Evolutionary conservation across 2,888 invertebrate species (phyloP).

Genomic region (Alcis repandata): DNA sequence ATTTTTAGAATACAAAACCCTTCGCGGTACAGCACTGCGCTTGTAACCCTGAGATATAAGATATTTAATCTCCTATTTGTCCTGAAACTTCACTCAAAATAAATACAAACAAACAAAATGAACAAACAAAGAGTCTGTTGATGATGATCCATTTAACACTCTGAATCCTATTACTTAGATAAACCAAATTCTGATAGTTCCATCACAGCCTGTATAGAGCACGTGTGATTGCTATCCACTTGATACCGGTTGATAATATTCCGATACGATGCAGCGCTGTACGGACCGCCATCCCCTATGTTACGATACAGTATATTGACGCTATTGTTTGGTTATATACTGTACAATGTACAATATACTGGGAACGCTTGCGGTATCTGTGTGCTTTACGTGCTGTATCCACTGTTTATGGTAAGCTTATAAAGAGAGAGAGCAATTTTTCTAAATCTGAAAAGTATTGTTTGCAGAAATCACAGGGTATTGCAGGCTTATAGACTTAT

Average conservation of each 20-base stretch:
- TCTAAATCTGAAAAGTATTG: no score
- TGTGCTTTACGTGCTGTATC: background rate
- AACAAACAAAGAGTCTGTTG: no score
- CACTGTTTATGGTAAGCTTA: no score
- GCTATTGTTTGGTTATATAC: conserved; percentile 5
- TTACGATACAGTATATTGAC: background rate
- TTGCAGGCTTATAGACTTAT: no score
- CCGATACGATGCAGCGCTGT: conserved; percentile 4
- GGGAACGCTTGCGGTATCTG: background rate
- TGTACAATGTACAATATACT: background rate
- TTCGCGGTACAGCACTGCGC: no score
- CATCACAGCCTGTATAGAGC: background rate
- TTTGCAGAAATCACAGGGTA: background rate
- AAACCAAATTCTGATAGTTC: background rate
- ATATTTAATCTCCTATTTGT: no score
- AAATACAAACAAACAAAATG: no score
- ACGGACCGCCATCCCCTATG: background rate
- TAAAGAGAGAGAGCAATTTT: no score
- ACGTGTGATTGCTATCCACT: conserved; percentile 15
- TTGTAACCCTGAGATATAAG: no score
- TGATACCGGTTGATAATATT: conserved; percentile 7
- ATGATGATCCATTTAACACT: background rate
- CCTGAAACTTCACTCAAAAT: no score
- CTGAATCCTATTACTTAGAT: background rate
- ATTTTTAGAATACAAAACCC: no score